Conservation (phyloP, 2,888 invertebrate species). For the Sinotaia quadrata region DNA sequence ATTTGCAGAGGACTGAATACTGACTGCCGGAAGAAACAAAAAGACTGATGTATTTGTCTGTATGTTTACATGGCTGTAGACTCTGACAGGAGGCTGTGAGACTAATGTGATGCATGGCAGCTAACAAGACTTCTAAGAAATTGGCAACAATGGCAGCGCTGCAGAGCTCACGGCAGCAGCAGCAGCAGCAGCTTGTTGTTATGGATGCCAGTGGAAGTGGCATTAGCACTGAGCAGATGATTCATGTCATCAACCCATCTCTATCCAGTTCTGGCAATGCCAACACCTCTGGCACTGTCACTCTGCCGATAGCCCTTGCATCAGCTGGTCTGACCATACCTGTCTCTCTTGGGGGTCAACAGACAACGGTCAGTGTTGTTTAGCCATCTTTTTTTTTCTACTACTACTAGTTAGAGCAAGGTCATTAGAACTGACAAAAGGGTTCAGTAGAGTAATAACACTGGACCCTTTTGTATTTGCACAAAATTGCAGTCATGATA, state of each 20-base stretch:
- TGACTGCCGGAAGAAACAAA: too few relatives aligned
- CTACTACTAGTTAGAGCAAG: too few relatives aligned
- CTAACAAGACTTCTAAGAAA: constrained; percentile 17
- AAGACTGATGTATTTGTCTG: too few relatives aligned
- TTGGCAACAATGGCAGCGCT: background rate
- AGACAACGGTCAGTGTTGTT: constrained; percentile 34
- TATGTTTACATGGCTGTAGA: too few relatives aligned
- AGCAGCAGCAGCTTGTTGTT: constrained; percentile 24
- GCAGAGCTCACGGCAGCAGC: constrained; percentile 28
- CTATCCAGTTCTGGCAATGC: constrained; percentile 32
- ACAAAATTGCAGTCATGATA: too few relatives aligned
- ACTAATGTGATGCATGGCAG: constrained; percentile 27
- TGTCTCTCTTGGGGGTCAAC: constrained; percentile 51
- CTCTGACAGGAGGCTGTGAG: too few relatives aligned
- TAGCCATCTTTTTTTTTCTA: too few relatives aligned
- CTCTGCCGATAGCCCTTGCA: constrained; percentile 63
- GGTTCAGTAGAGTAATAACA: too few relatives aligned
- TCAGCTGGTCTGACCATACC: constrained; percentile 62
- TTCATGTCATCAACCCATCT: constrained; percentile 59
- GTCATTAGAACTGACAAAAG: too few relatives aligned
- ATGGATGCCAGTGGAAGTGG: constrained; percentile 20
- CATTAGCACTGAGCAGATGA: constrained; percentile 53
- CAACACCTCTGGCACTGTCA: constrained; percentile 37
- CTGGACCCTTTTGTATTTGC: too few relatives aligned
- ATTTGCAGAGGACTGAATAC: too few relatives aligned